Conservation (phyloP, 2,888 invertebrate genomes). For the Nomada goodeniana region DNA sequence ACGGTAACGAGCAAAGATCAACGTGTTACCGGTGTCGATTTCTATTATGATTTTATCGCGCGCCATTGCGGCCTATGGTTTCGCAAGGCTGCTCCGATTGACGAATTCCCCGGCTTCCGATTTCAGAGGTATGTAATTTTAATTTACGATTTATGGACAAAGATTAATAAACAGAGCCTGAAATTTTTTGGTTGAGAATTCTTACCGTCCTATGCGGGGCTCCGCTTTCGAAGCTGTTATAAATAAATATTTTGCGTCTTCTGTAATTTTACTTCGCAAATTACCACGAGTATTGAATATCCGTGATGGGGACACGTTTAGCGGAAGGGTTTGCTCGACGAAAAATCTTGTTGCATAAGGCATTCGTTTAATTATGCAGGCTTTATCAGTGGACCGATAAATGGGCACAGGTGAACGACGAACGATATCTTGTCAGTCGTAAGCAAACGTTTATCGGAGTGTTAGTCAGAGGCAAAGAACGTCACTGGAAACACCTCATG, state of each 20-base stretch:
- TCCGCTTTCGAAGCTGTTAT: too few species aligned
- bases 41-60: conserved; percentile 24
- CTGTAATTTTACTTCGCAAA: neutral
- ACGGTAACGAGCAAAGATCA: conserved; percentile 21
- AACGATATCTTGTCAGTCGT: conserved; percentile 40
- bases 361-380: neutral
- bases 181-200: neutral
- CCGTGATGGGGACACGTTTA: neutral
- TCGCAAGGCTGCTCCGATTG: conserved; percentile 6
- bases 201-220: too few species aligned
- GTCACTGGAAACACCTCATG: conserved; percentile 25
- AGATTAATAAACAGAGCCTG: neutral
- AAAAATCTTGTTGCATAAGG: too few species aligned
- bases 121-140: neutral
- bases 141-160: neutral
- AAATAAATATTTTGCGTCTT: too few species aligned
- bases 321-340: too few species aligned
- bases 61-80: neutral
- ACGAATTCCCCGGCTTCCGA: neutral
- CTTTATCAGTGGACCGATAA: conserved; percentile 4
- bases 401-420: conserved; percentile 41
- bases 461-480: conserved; percentile 55
- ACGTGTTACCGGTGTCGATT: conserved; percentile 25
- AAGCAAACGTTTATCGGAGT: conserved; percentile 58
- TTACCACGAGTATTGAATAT: neutral